Conservation (phyloP, 2,113 vertebrate genomes). For the Saccopteryx bilineata region DNA sequence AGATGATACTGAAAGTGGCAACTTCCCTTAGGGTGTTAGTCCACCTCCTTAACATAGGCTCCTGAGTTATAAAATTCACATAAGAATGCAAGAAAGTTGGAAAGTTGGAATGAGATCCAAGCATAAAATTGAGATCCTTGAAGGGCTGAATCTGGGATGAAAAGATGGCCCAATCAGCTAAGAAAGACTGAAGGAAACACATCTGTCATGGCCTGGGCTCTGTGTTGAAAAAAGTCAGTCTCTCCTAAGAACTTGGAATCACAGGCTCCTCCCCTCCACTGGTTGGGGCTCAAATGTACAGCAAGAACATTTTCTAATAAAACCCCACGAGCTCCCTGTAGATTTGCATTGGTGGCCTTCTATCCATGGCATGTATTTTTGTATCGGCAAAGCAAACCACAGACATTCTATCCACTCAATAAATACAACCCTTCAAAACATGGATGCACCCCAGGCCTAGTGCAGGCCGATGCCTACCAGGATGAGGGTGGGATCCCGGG, state of each 20-base stretch:
- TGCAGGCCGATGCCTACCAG: background rate
- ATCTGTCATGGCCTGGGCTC: background rate
- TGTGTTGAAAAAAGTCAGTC: background rate
- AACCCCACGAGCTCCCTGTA: background rate
- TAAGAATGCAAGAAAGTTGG: background rate
- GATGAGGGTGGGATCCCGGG: too few relatives aligned
- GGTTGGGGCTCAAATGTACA: background rate
- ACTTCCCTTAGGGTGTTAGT: background rate
- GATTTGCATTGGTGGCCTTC: background rate
- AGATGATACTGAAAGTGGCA: background rate
- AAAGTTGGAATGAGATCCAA: background rate
- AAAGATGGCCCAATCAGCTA: background rate
- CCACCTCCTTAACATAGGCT: background rate
- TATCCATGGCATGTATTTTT: background rate
- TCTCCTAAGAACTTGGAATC: background rate
- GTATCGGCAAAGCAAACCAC: background rate
- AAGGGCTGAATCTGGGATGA: background rate
- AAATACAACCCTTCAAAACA: background rate
- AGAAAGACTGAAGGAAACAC: background rate
- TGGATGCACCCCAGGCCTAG: background rate
- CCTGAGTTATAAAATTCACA: background rate
- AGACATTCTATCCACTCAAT: background rate
- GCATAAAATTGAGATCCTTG: background rate
- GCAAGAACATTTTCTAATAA: background rate
- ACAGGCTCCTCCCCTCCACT: background rate